Conservation (phyloP, 2,888 invertebrate genomes). For the Hypolimnas misippus region DNA sequence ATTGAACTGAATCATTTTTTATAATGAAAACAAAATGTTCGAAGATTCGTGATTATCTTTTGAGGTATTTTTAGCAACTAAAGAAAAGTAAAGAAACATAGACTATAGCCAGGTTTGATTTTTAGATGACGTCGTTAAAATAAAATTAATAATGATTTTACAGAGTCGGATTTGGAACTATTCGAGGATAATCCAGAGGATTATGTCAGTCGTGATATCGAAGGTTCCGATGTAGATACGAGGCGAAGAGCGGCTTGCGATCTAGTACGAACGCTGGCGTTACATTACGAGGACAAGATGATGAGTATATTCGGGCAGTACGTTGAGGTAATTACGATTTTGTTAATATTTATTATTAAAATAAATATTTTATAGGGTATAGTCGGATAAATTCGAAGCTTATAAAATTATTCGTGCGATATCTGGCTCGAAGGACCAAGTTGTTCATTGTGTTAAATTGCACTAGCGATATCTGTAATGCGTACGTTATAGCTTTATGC, state of each 20-base stretch:
- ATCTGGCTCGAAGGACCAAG: conserved; percentile 1
- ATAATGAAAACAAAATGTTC: no score
- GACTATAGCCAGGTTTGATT: no score
- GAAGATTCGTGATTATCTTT: no score
- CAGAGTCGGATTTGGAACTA: conserved; percentile 96
- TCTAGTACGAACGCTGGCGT: conserved; percentile 95
- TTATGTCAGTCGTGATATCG: conserved; percentile 97
- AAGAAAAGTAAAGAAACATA: no score
- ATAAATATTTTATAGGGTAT: no score
- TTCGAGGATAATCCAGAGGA: conserved; percentile 99
- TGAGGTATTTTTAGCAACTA: no score
- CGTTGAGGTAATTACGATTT: conserved; percentile 85
- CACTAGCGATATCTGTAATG: not conserved
- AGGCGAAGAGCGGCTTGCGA: conserved; percentile 98
- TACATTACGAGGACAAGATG: conserved; percentile 94
- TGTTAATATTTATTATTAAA: no score
- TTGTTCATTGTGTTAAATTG: no score
- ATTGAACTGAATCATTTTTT: no score
- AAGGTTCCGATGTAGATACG: conserved; percentile 99
- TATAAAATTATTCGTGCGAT: not conserved
- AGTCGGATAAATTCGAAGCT: no score
- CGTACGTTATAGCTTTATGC: no score
- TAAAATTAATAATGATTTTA: not conserved
- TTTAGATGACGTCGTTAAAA: not conserved
- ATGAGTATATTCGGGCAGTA: conserved; percentile 95